These are phyloP conservation scores for Alexandromys fortis DNA, from an alignment of 2,113 vertebrate genomes.

Conservation along the genomic window DNA sequence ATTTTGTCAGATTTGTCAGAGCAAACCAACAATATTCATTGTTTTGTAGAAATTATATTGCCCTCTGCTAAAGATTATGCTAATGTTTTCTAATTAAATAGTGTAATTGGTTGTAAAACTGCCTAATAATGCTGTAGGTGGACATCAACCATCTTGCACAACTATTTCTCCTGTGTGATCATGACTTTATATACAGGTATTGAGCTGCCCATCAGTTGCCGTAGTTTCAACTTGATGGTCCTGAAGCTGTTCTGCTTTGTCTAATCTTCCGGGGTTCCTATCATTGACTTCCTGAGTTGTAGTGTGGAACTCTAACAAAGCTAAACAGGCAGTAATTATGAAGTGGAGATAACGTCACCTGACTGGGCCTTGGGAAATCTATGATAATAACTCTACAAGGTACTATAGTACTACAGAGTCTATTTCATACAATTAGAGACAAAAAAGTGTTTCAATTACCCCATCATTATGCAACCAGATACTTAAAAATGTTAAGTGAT, in stretches of 20 bases:
- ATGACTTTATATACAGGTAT: constrained; percentile 13
- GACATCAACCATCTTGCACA: background rate
- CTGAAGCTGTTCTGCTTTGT: constrained; percentile 43
- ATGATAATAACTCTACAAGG: constrained; percentile 24
- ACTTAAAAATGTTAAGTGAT: constrained; percentile 65
- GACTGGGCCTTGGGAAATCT: constrained; percentile 24
- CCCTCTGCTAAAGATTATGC: background rate
- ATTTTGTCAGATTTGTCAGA: background rate
- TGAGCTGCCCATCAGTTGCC: background rate
- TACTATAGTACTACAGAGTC: background rate
- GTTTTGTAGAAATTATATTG: background rate
- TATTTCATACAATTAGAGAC: background rate
- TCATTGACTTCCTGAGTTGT: constrained; percentile 26
- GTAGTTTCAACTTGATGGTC: background rate
- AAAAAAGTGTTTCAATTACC: constrained; percentile 21
- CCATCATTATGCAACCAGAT: constrained; percentile 45
- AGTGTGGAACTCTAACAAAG: constrained; percentile 45
- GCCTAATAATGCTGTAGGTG: background rate
- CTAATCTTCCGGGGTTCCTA: constrained; percentile 30
- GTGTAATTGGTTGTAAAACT: background rate
- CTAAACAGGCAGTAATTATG: constrained; percentile 49
- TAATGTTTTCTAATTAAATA: background rate
- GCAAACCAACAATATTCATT: background rate
- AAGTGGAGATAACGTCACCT: background rate
- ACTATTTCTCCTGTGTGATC: background rate